Evolutionary conservation across 1,140 invertebrate species (phyloP).

Genomic region (Yoshiicerus persimilis): DNA sequence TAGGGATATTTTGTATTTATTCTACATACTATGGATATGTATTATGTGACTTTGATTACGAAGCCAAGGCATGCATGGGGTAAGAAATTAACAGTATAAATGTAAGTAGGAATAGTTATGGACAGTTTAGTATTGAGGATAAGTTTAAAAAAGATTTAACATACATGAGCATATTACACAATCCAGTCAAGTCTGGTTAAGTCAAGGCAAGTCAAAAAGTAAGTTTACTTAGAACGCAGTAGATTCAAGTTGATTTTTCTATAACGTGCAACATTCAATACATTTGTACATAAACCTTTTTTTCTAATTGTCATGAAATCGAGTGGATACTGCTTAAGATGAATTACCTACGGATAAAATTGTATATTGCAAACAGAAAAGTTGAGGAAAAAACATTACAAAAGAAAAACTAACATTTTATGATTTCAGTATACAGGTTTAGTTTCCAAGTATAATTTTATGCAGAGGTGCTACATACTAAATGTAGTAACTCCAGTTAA

Average conservation of each 20-base stretch:
- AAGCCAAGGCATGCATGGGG: no score
- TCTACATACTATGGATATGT: no score
- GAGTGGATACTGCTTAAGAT: neutral
- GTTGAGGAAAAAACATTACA: no score
- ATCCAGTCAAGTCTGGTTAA: neutral
- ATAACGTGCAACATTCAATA: neutral
- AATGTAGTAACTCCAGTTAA: no score
- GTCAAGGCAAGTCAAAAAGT: neutral
- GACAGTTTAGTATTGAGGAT: neutral
- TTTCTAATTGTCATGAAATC: neutral
- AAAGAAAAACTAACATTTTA: no score
- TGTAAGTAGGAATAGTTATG: neutral
- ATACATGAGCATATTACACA: neutral
- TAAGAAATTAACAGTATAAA: neutral
- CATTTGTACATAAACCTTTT: neutral
- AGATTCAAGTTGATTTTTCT: neutral
- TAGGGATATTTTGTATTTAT: no score
- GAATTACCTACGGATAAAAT: neutral
- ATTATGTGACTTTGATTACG: no score
- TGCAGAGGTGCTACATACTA: no score
- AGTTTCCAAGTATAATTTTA: no score
- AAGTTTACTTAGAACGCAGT: neutral
- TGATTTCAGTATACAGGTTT: no score
- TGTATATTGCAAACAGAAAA: no score
- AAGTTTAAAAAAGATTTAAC: neutral